Base-by-base conservation (phyloP, 2,113 vertebrate species). In the Calonectris borealis region DNA sequence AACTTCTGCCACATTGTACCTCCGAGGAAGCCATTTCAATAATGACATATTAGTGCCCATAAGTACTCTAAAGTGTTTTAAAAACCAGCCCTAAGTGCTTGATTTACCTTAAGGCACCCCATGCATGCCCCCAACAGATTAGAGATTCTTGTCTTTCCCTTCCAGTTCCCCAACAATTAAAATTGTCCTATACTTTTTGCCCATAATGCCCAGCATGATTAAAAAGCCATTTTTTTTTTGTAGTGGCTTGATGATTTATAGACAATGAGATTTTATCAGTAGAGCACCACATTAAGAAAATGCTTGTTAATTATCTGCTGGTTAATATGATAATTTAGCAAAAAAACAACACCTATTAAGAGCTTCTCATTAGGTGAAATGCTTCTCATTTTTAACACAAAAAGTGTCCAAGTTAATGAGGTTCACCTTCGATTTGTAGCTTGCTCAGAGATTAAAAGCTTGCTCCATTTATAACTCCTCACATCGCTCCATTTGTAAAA, bases 321-420 rank as follows among this genome's bases (percentile, higher is more conserved):
- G 87, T 95, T 97, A 97, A 96, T 97, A 96, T 93, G 97, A 96
- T 97, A 97, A 97, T 97, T 97, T 89, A 95, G 73, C 13, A 81
- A 89, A 96, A 97, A 94, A 87, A 40, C 83, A 97, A 85, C 97
- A 97, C 91, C 86, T 96, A 97, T 97, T 97, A 97, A 96, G 86
- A 93, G 83, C 88, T 96, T 78, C 96, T 97, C 95, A 96, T 97
- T 96, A 97, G 90, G 93, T 90, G 90, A 93, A 96, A 90, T 5
- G 40, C 94, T 94, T 69, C 95, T 92, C 88, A 78, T 96, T 97
- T 97, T 95, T 95, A 95, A 81, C 90, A 38, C 90, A 88, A 88
- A 83, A 95, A 96, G 84, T 92, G 88, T 78, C 88, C 96, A 55
- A 87, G 70, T 83, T 97, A 96, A 97, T 94, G 95, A 96, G 88